phyloP scores from a whole-genome alignment of 2,888 invertebrate genomes.

The Tachina grossa region DNA sequence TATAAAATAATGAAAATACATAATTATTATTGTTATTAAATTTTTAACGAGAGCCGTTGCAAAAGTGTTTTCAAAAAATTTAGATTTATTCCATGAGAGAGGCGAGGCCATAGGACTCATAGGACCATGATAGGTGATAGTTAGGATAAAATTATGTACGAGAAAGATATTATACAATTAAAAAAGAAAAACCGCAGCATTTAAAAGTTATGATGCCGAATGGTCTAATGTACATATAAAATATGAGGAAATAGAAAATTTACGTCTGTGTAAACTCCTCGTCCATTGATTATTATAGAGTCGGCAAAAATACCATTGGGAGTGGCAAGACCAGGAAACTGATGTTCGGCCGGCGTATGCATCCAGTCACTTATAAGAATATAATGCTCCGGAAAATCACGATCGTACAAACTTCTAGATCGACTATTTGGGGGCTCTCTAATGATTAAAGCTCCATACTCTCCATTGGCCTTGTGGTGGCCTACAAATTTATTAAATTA shows the following conservation, averaged over 20 bases:
- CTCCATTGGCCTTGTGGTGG: slow-evolving; percentile 90
- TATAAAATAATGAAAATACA: no score
- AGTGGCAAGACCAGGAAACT: slow-evolving; percentile 75
- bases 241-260: not conserved
- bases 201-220: no score
- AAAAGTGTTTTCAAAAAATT: no score
- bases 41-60: no score
- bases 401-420: slow-evolving; percentile 88
- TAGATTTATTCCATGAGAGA: no score
- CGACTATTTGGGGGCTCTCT: slow-evolving; percentile 85
- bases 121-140: no score
- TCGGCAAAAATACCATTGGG: slow-evolving; percentile 74
- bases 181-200: no score
- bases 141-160: no score
- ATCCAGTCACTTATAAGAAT: slow-evolving; percentile 92
- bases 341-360: slow-evolving; percentile 84
- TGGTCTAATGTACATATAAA: no score
- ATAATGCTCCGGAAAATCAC: slow-evolving; percentile 87
- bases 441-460: slow-evolving; percentile 89
- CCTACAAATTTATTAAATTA: slow-evolving; percentile 82
- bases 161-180: no score
- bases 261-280: slow-evolving; percentile 75
- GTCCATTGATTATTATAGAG: slow-evolving; percentile 78
- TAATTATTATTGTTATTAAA: no score
- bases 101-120: no score